A percentile compares a stretch with the other conserved stretches of the same genome.
phyloP scores from a whole-genome alignment of 2,113 vertebrate genomes.

The Rhinolophus sinicus region DNA sequence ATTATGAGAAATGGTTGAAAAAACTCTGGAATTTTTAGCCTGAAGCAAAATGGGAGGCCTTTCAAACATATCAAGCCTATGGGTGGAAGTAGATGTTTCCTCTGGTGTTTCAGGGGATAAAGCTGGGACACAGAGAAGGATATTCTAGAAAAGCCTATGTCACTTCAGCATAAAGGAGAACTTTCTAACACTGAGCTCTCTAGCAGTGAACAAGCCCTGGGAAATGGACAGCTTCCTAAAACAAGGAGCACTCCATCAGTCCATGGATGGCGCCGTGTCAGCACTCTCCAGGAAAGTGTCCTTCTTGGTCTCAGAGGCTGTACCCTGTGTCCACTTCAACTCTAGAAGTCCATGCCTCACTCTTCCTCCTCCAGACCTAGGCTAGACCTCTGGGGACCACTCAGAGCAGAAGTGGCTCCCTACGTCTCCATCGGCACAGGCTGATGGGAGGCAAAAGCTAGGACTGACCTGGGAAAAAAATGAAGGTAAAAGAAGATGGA shows the following conservation, averaged over 20 bases:
- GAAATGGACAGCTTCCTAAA: background rate
- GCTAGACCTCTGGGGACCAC: background rate
- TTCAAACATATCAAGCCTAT: background rate
- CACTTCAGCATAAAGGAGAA: background rate
- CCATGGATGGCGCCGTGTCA: accelerated
- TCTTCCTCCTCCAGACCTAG: background rate
- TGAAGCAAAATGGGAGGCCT: background rate
- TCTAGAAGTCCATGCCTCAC: background rate
- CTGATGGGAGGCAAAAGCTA: background rate
- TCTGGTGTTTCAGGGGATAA: background rate
- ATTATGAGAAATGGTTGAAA: background rate
- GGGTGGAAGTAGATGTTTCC: background rate
- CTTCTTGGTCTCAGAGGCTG: background rate
- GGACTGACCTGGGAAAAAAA: background rate
- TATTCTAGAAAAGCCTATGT: background rate
- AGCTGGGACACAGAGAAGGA: background rate
- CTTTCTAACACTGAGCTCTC: background rate
- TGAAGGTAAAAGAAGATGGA: background rate
- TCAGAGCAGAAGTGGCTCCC: background rate
- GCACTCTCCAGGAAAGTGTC: background rate
- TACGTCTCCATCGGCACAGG: background rate
- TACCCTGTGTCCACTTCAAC: background rate
- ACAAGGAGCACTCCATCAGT: background rate
- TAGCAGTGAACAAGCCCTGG: background rate
- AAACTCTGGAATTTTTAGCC: background rate